phyloP scores from a whole-genome alignment of 2,888 invertebrate genomes.

The Nymphalis urticae region DNA sequence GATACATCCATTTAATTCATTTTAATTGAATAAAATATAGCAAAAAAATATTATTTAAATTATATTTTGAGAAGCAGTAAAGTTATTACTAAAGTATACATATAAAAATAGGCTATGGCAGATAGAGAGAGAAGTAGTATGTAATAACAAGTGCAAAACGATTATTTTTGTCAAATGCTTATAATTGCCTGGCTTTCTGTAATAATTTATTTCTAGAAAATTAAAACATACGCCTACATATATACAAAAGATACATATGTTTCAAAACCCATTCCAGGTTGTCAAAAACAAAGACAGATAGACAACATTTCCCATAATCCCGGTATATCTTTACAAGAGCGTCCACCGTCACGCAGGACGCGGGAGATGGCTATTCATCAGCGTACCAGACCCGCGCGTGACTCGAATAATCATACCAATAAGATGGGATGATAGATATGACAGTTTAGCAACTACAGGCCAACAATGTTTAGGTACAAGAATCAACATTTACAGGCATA shows the following conservation, averaged over 20 bases:
- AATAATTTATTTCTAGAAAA: too few relatives aligned
- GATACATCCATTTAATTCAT: too few relatives aligned
- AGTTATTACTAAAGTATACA: too few relatives aligned
- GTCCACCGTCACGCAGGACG: neutral
- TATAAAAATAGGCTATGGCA: too few relatives aligned
- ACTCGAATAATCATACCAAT: conserved; percentile 2
- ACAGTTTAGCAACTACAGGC: conserved; percentile 8
- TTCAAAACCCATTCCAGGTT: neutral
- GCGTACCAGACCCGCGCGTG: neutral
- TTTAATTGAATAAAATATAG: too few relatives aligned
- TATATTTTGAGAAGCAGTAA: too few relatives aligned
- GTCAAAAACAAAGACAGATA: neutral
- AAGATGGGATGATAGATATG: neutral
- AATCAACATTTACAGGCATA: neutral
- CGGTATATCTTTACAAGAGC: conserved; percentile 4
- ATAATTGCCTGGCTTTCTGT: too few relatives aligned
- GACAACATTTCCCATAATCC: conserved; percentile 6
- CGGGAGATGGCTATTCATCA: neutral
- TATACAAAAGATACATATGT: neutral
- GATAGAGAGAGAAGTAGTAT: too few relatives aligned
- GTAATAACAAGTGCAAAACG: too few relatives aligned
- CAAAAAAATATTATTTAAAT: too few relatives aligned
- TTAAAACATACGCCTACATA: too few relatives aligned
- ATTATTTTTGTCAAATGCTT: too few relatives aligned
- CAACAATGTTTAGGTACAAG: neutral